phyloP scores from a whole-genome alignment of 2,888 invertebrate species.

The Melanargia galathea region DNA sequence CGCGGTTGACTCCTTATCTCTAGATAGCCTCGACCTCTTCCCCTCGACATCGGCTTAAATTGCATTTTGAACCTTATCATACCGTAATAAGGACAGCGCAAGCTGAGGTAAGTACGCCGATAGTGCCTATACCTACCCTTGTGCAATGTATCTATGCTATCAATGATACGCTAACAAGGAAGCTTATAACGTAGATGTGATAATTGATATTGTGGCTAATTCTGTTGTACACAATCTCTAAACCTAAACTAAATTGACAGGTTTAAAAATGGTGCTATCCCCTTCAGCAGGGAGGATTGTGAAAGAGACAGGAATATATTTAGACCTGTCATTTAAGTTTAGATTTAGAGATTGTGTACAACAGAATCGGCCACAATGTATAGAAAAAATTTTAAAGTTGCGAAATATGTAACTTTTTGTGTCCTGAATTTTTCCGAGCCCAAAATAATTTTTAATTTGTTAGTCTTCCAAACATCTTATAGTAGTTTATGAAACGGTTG shows the following conservation, averaged over 20 bases:
- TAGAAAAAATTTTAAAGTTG: constrained; percentile 1
- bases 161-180: constrained; percentile 35
- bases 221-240: too few relatives aligned
- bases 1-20: constrained; percentile 66
- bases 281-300: too few relatives aligned
- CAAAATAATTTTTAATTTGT: neutral
- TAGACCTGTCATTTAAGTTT: too few relatives aligned
- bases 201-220: too few relatives aligned
- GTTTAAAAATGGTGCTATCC: too few relatives aligned
- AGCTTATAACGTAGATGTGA: constrained; percentile 35
- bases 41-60: constrained; percentile 48
- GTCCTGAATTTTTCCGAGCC: neutral
- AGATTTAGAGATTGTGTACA: too few relatives aligned
- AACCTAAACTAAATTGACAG: too few relatives aligned
- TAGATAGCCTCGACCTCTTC: constrained; percentile 76
- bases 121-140: constrained; percentile 49
- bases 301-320: too few relatives aligned
- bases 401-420: neutral
- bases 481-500: too few relatives aligned
- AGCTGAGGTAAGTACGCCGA: constrained; percentile 24
- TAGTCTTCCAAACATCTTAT: neutral
- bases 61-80: constrained; percentile 47
- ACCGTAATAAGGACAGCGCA: constrained; percentile 33
- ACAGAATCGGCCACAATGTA: too few relatives aligned
- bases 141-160: constrained; percentile 40